phyloP scores from a whole-genome alignment of 2,113 vertebrate species.

The Oceanites oceanicus region DNA sequence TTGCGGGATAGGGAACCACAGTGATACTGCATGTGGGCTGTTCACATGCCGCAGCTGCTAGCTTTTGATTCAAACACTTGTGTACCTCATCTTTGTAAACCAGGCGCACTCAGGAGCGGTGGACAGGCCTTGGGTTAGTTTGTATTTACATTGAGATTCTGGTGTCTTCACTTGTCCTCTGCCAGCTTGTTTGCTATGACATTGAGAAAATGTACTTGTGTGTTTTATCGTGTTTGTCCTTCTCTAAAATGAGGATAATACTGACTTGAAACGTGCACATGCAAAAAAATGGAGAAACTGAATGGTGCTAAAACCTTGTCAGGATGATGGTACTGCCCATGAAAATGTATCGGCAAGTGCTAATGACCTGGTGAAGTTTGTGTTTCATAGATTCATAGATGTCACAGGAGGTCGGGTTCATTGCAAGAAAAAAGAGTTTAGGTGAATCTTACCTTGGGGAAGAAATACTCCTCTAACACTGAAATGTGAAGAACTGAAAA shows the following conservation, averaged over 20 bases:
- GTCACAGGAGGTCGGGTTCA: neutral
- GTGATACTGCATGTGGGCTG: neutral
- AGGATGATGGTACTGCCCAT: neutral
- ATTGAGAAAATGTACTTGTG: neutral
- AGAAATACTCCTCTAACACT: neutral
- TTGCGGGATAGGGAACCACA: neutral
- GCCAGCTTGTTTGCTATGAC: neutral
- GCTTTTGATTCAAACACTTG: neutral
- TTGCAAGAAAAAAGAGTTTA: neutral
- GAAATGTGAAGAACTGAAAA: neutral
- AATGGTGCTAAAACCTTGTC: neutral
- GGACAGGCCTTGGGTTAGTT: neutral
- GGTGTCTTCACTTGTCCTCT: neutral
- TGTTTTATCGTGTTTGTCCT: neutral
- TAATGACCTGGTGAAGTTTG: neutral
- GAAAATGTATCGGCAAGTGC: neutral
- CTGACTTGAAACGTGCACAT: neutral
- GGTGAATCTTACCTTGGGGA: neutral
- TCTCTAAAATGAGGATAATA: neutral
- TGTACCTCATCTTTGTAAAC: neutral
- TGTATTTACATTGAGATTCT: neutral
- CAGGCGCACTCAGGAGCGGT: rapidly evolving
- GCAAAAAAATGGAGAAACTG: neutral
- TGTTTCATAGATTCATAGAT: neutral
- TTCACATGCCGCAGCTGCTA: neutral